These are phyloP conservation scores for Coregonus sp. DNA, from an alignment of 2,797 vertebrate species.

Conservation along the genomic window DNA sequence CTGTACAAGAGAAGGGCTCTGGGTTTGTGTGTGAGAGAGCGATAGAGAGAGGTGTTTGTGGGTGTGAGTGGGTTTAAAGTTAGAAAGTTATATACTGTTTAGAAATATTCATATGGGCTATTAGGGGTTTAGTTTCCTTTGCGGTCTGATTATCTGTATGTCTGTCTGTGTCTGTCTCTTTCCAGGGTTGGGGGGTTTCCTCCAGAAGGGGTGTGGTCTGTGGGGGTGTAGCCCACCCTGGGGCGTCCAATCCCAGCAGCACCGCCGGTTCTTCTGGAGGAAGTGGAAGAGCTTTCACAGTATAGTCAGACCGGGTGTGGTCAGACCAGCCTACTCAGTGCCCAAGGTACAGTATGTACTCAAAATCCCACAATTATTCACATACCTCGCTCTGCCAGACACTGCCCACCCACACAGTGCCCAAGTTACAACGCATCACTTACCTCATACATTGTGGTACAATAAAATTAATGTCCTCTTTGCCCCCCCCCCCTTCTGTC, in stretches of 20 bases:
- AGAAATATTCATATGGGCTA: too few relatives aligned
- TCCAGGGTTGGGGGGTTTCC: slow-evolving; percentile 56
- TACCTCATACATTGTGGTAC: not conserved
- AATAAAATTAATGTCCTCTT: not conserved
- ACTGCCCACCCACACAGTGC: not conserved
- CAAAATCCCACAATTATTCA: not conserved
- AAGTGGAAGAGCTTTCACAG: slow-evolving; percentile 66
- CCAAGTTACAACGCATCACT: not conserved
- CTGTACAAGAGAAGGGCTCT: too few relatives aligned
- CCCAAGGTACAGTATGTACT: slow-evolving; percentile 67
- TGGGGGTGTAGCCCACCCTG: slow-evolving; percentile 24
- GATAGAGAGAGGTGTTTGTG: too few relatives aligned
- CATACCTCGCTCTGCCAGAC: not conserved
- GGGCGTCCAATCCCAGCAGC: slow-evolving; percentile 47
- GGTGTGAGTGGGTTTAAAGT: too few relatives aligned
- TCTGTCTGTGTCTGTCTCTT: slow-evolving; percentile 5
- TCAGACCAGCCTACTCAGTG: slow-evolving; percentile 69
- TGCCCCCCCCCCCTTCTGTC: not conserved
- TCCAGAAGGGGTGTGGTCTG: slow-evolving; percentile 37
- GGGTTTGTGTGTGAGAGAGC: too few relatives aligned
- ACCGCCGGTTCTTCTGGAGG: slow-evolving; percentile 75
- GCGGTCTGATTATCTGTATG: not conserved
- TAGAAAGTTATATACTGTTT: too few relatives aligned
- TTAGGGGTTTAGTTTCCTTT: not conserved
- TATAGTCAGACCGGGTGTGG: slow-evolving; percentile 70